Percentiles rank a stretch among this genome's conserved stretches.
phyloP scores from a whole-genome alignment of 2,888 invertebrate genomes.

The Sericinus montela region DNA sequence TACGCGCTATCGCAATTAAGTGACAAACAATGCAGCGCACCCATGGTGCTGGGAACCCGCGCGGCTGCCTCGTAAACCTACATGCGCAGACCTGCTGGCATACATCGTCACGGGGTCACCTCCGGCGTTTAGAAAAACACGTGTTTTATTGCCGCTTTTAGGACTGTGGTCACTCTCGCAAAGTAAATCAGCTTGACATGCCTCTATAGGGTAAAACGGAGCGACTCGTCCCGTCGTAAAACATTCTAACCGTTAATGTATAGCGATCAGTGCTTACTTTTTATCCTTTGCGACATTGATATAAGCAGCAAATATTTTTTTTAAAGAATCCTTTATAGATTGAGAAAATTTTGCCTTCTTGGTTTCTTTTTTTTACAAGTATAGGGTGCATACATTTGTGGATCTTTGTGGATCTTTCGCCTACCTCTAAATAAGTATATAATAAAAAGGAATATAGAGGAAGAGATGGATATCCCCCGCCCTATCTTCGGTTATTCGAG shows the following conservation, averaged over 20 bases:
- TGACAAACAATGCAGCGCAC: conserved; percentile 50
- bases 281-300: background rate
- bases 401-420: too few species aligned
- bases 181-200: conserved; percentile 10
- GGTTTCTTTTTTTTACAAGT: too few species aligned
- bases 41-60: conserved; percentile 48
- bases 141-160: conserved; percentile 20
- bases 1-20: conserved; percentile 24
- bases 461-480: too few species aligned
- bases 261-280: background rate
- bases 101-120: conserved; percentile 40
- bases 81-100: conserved; percentile 63
- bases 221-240: background rate
- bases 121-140: conserved; percentile 30
- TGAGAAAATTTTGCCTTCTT: too few species aligned
- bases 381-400: too few species aligned
- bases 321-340: too few species aligned
- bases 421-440: too few species aligned
- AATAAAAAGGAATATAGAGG: too few species aligned
- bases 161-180: conserved; percentile 1
- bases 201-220: background rate
- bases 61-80: conserved; percentile 58
- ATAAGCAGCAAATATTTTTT: too few species aligned
- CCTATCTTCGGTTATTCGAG: too few species aligned
- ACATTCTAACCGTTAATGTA: background rate